These are phyloP conservation scores for Digitonthophagus gazella DNA, from an alignment of 2,888 invertebrate genomes.

Conservation along the genomic window DNA sequence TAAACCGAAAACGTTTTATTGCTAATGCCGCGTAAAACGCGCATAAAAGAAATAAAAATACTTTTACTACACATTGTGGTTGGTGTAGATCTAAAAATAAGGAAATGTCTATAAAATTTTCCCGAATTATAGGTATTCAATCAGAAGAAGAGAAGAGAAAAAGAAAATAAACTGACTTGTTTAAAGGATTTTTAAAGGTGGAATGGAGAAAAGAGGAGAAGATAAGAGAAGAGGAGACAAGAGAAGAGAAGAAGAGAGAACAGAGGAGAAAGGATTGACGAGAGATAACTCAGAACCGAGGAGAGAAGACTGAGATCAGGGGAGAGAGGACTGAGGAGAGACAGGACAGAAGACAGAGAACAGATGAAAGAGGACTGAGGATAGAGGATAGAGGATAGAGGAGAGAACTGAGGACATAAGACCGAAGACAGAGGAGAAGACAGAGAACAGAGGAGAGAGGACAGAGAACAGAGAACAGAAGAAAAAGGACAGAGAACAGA, in stretches of 20 bases:
- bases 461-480: background rate
- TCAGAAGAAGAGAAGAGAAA: too few species aligned
- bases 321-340: background rate
- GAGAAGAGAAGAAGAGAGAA: background rate
- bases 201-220: background rate
- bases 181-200: too few species aligned
- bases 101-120: too few species aligned
- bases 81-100: background rate
- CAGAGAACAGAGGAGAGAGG: too few species aligned
- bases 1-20: background rate
- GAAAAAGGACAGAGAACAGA: too few species aligned
- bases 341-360: background rate
- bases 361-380: too few species aligned
- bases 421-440: background rate
- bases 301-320: background rate
- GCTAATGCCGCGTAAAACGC: slow-evolving; percentile 3
- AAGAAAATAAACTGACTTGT: too few species aligned
- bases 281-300: background rate
- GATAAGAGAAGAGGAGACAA: background rate
- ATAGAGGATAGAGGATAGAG: too few species aligned
- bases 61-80: background rate
- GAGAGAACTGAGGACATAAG: background rate
- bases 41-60: background rate
- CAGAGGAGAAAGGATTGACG: background rate
- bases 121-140: too few species aligned